phyloP scores from a whole-genome alignment of 2,888 invertebrate species.

The Blera fallax region DNA sequence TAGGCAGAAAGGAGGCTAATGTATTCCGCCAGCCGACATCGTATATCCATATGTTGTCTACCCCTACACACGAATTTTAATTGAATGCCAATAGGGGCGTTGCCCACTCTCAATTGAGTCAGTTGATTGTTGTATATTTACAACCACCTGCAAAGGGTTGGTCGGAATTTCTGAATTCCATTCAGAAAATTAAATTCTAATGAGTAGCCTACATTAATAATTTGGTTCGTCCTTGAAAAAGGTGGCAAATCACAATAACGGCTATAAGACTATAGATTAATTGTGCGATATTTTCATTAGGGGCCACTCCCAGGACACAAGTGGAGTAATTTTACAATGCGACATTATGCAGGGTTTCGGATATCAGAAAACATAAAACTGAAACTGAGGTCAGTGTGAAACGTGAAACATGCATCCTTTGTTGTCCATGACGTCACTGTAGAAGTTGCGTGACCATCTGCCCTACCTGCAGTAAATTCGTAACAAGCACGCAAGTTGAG shows the following conservation, averaged over 20 bases:
- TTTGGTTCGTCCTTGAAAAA: constrained; percentile 13
- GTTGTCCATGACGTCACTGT: constrained; percentile 28
- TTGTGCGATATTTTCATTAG: too few species aligned
- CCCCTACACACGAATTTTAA: constrained; percentile 34
- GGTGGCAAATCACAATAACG: constrained; percentile 32
- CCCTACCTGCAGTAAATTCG: constrained; percentile 5
- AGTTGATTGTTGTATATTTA: constrained; percentile 10
- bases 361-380: background rate
- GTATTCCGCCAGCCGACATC: constrained; percentile 28
- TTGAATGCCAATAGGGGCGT: constrained; percentile 66
- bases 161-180: constrained; percentile 14
- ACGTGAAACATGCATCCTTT: constrained; percentile 31
- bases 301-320: constrained; percentile 11
- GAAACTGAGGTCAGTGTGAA: constrained; percentile 22
- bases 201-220: constrained; percentile 21
- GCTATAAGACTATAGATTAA: background rate
- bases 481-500: constrained; percentile 38
- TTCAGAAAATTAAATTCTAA: constrained; percentile 41
- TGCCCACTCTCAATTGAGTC: constrained; percentile 35
- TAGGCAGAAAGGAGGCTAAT: constrained; percentile 64
- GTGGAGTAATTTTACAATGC: background rate
- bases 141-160: constrained; percentile 27
- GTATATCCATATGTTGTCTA: constrained; percentile 7
- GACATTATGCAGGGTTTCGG: constrained; percentile 18
- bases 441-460: constrained; percentile 41